A percentile compares a stretch with the other conserved stretches of the same genome.
Evolutionary conservation across 2,888 invertebrate genomes (phyloP).

Genomic region (Ariolimax columbianus): DNA sequence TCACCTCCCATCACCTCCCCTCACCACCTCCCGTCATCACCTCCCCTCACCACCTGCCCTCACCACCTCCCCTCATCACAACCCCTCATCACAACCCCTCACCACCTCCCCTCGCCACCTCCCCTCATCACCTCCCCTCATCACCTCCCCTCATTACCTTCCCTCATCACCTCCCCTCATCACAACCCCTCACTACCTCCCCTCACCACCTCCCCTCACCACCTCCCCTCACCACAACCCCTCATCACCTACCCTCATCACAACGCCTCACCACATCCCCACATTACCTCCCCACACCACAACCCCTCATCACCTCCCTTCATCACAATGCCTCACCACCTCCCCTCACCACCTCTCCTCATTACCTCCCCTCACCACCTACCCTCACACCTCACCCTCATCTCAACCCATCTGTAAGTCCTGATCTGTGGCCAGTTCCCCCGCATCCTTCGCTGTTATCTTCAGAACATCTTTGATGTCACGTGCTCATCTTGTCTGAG

Average conservation of each 20-base stretch:
- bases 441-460: too few species aligned
- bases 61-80: neutral
- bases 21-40: neutral
- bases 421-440: too few species aligned
- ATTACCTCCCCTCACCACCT: neutral
- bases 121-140: neutral
- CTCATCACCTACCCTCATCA: neutral
- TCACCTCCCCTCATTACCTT: too few species aligned
- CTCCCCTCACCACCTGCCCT: neutral
- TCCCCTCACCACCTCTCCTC: too few species aligned
- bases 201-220: neutral
- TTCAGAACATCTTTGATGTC: too few species aligned
- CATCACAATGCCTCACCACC: too few species aligned
- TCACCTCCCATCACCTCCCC: neutral
- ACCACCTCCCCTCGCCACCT: neutral
- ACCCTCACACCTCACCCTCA: too few species aligned
- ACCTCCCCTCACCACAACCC: neutral
- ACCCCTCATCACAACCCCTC: neutral
- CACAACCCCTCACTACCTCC: too few species aligned
- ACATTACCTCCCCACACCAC: neutral
- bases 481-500: too few species aligned
- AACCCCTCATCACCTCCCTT: neutral
- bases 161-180: too few species aligned
- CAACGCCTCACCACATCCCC: neutral
- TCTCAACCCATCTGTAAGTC: too few species aligned